phyloP scores from a whole-genome alignment of 2,888 invertebrate genomes.

The Nomada fabriciana region DNA sequence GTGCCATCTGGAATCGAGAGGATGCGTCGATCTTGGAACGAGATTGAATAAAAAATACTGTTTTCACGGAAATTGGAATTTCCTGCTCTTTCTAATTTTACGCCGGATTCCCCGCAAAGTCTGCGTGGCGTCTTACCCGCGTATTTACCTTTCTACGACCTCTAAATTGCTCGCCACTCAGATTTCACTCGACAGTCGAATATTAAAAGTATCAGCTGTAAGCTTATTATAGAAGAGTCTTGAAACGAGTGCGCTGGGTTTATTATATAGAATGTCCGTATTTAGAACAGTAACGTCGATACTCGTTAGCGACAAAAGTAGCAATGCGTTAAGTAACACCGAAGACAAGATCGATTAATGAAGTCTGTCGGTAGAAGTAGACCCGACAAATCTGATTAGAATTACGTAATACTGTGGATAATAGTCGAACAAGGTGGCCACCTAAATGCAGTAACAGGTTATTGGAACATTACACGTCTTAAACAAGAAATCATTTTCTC shows the following conservation, averaged over 20 bases:
- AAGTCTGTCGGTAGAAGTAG: not conserved
- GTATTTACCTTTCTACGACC: not conserved
- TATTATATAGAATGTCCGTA: not conserved
- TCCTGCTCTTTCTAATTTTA: not conserved
- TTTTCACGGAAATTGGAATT: constrained; percentile 14
- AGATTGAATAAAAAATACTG: constrained; percentile 17
- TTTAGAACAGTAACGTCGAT: not conserved
- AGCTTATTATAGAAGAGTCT: too few relatives aligned
- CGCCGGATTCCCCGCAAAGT: too few relatives aligned
- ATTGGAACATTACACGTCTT: not conserved
- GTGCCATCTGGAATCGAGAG: not conserved
- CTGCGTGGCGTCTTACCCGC: not conserved
- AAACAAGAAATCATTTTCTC: too few relatives aligned
- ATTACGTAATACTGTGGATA: not conserved
- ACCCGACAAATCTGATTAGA: constrained; percentile 4
- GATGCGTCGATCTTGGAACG: constrained; percentile 7
- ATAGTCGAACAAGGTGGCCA: not conserved
- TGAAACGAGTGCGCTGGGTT: too few relatives aligned
- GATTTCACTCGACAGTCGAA: not conserved
- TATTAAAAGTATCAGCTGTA: too few relatives aligned
- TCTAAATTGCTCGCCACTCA: not conserved
- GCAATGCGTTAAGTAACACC: not conserved
- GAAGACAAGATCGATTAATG: not conserved
- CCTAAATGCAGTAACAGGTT: not conserved
- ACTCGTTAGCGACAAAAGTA: not conserved